phyloP scores from a whole-genome alignment of 2,888 invertebrate genomes.

The Dione vanillae region DNA sequence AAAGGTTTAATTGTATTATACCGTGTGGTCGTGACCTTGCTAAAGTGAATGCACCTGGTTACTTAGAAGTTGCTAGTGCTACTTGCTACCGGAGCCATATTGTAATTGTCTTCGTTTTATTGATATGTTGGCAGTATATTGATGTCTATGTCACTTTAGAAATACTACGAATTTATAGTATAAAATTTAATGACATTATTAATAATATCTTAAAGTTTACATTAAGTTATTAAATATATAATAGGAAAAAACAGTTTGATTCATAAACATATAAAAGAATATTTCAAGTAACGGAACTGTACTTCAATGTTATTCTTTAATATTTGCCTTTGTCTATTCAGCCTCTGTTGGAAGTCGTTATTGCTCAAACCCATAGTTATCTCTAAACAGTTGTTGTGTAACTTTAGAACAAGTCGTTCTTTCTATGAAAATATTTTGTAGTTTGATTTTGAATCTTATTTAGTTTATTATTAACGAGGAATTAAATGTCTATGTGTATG shows the following conservation, averaged over 20 bases:
- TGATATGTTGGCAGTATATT: not conserved
- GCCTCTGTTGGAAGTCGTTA: slow-evolving; percentile 62
- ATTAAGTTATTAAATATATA: not conserved
- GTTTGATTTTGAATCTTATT: not conserved
- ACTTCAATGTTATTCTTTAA: slow-evolving; percentile 31
- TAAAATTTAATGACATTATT: no score
- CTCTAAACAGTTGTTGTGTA: slow-evolving; percentile 45
- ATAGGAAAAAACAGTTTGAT: not conserved
- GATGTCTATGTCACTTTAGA: not conserved
- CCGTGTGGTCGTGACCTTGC: slow-evolving; percentile 68
- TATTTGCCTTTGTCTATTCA: slow-evolving; percentile 53
- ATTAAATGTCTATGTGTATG: no score
- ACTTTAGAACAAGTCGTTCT: slow-evolving; percentile 1
- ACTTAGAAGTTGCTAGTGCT: slow-evolving; percentile 48
- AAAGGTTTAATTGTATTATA: slow-evolving; percentile 46
- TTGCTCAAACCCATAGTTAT: slow-evolving; percentile 64
- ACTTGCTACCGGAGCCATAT: slow-evolving; percentile 48
- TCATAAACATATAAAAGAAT: not conserved
- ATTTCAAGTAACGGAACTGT: not conserved
- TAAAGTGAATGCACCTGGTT: slow-evolving; percentile 62
- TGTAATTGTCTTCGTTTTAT: slow-evolving; percentile 50
- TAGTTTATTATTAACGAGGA: no score
- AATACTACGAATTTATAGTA: no score
- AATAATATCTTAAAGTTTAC: no score
- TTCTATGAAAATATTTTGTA: not conserved